Conservation (phyloP, 2,113 vertebrate genomes). For the Ursus arctos region DNA sequence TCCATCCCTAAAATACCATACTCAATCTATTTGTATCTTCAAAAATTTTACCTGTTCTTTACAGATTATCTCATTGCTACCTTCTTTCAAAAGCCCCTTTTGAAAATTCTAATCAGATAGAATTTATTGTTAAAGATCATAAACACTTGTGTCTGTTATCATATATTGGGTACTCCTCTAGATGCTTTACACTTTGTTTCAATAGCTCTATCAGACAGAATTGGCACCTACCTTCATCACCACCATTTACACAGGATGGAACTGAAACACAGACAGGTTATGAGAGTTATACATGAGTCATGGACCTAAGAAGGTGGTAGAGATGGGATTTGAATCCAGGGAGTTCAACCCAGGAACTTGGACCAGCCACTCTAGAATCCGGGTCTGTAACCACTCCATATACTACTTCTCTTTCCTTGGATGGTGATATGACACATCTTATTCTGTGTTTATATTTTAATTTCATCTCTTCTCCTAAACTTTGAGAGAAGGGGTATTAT, state of each 20-base stretch:
- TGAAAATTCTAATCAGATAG: background rate
- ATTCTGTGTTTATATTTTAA: background rate
- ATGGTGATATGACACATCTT: background rate
- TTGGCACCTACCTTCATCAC: fast-evolving
- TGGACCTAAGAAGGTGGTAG: background rate
- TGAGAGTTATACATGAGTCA: background rate
- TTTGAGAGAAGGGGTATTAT: background rate
- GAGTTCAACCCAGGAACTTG: background rate
- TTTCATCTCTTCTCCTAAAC: background rate
- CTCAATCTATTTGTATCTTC: background rate
- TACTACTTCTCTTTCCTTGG: background rate
- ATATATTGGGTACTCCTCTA: background rate
- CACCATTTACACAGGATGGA: background rate
- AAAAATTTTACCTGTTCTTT: background rate
- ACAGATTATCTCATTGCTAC: background rate
- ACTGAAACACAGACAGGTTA: background rate
- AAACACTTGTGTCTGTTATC: background rate
- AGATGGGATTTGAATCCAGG: background rate
- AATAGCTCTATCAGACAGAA: background rate
- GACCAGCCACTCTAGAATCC: fast-evolving
- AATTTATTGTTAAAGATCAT: background rate
- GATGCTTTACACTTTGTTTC: background rate
- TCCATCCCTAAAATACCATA: fast-evolving
- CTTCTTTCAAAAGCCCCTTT: background rate
- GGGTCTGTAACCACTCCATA: background rate